Base-by-base conservation (phyloP, 1,140 invertebrate species). In the Drosophila bocqueti region DNA sequence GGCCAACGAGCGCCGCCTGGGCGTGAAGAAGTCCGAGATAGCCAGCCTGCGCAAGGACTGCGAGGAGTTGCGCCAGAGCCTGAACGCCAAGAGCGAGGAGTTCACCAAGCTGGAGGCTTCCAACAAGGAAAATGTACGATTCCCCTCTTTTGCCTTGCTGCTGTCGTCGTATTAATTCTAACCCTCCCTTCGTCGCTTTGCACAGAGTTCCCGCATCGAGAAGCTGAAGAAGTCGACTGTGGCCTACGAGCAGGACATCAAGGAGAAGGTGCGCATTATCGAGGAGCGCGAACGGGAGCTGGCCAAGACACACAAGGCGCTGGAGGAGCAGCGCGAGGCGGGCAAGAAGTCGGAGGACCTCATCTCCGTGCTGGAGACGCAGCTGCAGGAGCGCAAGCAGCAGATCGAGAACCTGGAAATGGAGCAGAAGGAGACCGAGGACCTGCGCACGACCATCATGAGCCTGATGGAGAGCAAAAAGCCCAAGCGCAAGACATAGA, bases 381-480 rank as follows among this genome's bases (percentile, higher is more conserved):
- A 93, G 47, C 50, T 93, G 38, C 89, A 91, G 50, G 87, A 91
- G 59, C 91, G 86, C 29, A 93, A 93, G 58, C 80, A 92, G 38
- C 82, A 91, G 67, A 87, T 93, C 42, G 86, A 91, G n/a, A 69
- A 76, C 52, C 86, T 92, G 2, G 92, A 93, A 60, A 76, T 74
- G 61, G 92, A 93, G 74, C 76, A 90, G 4, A 93, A 84, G 49
- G 92, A 93, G 76, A 93, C 90, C 0, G 92, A 93, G 68, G 92
- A 93, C 36, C 46, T 93, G 65, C 92, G 92, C 46, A 93, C 92
- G 66, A 93, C 92, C 36, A 93, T 93, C 31, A 82, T 93, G 82
- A 93, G 92, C 62, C 62, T 93, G 5, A 93, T 93, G 92, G 92
- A 93, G 49, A 93, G 92, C 76, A 93, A 93, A 80, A 93, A 91